phyloP scores from a whole-genome alignment of 2,113 vertebrate genomes.

The Pimephales promelas region DNA sequence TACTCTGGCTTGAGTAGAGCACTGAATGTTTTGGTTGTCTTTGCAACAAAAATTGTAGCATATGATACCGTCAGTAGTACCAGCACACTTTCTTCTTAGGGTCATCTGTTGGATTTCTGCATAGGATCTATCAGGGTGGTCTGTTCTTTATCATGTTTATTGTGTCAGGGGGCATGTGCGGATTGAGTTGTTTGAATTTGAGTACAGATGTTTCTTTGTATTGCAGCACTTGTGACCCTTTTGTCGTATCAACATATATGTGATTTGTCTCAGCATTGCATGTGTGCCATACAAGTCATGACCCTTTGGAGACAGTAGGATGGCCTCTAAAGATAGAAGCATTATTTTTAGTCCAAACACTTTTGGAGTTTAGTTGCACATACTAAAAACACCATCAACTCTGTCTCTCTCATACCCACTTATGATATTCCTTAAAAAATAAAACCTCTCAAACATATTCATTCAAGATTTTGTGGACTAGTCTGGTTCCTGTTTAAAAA shows the following conservation, averaged over 20 bases:
- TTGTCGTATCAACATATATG: too few species aligned
- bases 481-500: slow-evolving; percentile 15
- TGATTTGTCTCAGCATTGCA: background rate
- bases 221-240: background rate
- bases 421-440: too few species aligned
- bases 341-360: slow-evolving; percentile 59
- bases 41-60: background rate
- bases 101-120: background rate
- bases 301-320: slow-evolving; percentile 31
- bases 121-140: slow-evolving; percentile 20
- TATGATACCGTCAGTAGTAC: background rate
- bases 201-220: slow-evolving; percentile 13
- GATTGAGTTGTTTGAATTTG: slow-evolving; percentile 31
- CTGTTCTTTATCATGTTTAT: slow-evolving; percentile 5
- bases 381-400: slow-evolving; percentile 31
- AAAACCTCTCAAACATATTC: background rate
- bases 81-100: background rate
- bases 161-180: slow-evolving; percentile 4
- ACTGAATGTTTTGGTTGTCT: background rate
- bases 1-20: background rate
- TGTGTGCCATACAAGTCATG: slow-evolving; percentile 33
- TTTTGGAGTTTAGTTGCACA: slow-evolving; percentile 52
- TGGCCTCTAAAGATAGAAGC: slow-evolving; percentile 57
- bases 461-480: background rate
- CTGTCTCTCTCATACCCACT: slow-evolving; percentile 10